phyloP scores from a whole-genome alignment of 2,797 vertebrate genomes.

The Adrianichthys oophorus region DNA sequence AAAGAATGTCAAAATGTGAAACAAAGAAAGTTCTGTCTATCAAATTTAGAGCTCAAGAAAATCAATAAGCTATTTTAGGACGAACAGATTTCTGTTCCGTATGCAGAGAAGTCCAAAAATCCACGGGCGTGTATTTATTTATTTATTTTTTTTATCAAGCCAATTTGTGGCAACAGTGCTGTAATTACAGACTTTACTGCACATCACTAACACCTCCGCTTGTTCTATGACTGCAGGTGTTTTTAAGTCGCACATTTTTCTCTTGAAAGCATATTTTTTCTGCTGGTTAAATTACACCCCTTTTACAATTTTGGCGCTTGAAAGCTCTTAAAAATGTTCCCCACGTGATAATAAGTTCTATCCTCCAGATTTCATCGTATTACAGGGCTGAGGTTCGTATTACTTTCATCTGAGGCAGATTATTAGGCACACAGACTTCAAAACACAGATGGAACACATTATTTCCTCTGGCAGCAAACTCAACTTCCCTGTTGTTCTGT shows the following conservation, averaged over 20 bases:
- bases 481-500: conserved; percentile 47
- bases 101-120: neutral
- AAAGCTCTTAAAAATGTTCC: neutral
- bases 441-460: conserved; percentile 68
- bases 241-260: neutral
- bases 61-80: neutral
- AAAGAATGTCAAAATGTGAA: neutral
- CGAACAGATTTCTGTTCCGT: neutral
- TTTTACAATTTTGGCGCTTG: neutral
- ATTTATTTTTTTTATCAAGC: conserved; percentile 7
- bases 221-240: conserved; percentile 5
- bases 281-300: neutral
- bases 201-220: conserved; percentile 17
- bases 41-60: neutral
- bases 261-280: conserved; percentile 1
- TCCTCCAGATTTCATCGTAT: conserved; percentile 7
- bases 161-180: conserved; percentile 12
- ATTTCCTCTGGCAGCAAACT: conserved; percentile 61
- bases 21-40: neutral
- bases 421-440: conserved; percentile 45
- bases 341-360: neutral
- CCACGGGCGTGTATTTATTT: neutral
- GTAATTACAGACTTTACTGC: conserved; percentile 23
- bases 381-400: conserved; percentile 27
- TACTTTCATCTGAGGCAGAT: conserved; percentile 43